Evolutionary conservation across 92 coral and sea anemone genomes (phyloP).

Genomic region (Zoanthus gigantus): DNA sequence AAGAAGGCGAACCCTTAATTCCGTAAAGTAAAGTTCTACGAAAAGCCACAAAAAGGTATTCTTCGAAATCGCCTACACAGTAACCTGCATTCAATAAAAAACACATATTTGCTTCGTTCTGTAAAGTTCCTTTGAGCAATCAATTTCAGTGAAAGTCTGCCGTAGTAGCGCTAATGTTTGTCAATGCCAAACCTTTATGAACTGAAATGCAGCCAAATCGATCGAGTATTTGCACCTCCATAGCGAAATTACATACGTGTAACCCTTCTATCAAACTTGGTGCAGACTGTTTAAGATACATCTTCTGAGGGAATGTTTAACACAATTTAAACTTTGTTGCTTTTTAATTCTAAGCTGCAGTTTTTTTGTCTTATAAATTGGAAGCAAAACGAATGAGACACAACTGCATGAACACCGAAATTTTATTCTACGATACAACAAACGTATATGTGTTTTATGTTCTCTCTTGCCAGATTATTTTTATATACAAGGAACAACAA

Average conservation of each 20-base stretch:
- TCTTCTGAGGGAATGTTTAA: no score
- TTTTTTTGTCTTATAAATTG: no score
- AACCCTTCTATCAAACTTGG: no score
- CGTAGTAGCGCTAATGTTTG: no score
- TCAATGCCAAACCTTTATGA: no score
- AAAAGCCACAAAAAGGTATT: background rate
- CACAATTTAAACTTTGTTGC: no score
- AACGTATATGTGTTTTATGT: background rate
- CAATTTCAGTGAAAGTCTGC: background rate
- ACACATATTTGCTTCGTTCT: background rate
- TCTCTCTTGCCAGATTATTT: background rate
- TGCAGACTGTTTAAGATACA: no score
- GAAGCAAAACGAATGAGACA: no score
- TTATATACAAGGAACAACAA: background rate
- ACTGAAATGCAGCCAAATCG: no score
- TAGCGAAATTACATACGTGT: no score
- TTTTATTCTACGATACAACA: background rate
- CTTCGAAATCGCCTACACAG: background rate
- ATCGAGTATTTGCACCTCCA: no score
- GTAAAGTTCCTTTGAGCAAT: background rate
- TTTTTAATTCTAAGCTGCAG: no score
- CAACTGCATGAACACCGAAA: background rate
- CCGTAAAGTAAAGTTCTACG: background rate
- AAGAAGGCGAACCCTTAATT: background rate
- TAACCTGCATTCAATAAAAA: background rate